These are phyloP conservation scores for Zaprionus africanus DNA, from an alignment of 1,140 invertebrate genomes.

Conservation along the genomic window DNA sequence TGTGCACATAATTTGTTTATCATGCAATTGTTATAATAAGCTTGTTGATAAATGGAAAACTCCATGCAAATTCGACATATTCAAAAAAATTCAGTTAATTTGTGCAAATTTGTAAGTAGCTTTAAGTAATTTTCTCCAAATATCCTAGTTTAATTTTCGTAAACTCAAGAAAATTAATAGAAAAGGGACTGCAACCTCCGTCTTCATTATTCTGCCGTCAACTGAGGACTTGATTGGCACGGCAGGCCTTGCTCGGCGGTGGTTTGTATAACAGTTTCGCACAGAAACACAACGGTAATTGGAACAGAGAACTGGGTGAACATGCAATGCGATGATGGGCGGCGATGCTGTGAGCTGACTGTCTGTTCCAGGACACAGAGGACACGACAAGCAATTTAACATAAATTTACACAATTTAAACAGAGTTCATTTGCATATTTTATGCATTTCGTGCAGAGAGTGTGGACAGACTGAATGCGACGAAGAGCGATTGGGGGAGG, in stretches of 20 bases:
- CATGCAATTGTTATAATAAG: not conserved
- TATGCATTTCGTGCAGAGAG: slow-evolving; percentile 53
- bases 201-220: not conserved
- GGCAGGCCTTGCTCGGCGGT: not conserved
- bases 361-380: slow-evolving; percentile 21
- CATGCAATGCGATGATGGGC: not conserved
- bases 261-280: slow-evolving; percentile 23
- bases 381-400: slow-evolving; percentile 58
- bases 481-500: not conserved
- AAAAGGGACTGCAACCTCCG: not conserved
- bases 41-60: not conserved
- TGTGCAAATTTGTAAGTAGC: not conserved
- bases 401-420: slow-evolving; percentile 68
- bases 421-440: slow-evolving; percentile 73
- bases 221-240: not conserved
- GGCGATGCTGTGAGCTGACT: slow-evolving; percentile 1
- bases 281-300: slow-evolving; percentile 32
- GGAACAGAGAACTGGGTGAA: slow-evolving; percentile 29
- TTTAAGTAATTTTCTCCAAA: not conserved
- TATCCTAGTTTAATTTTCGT: not conserved
- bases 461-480: slow-evolving; percentile 2
- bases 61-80: not conserved
- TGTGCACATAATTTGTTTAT: not conserved
- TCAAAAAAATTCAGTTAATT: not conserved
- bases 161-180: not conserved